Evolutionary conservation across 2,888 invertebrate species (phyloP).

Genomic region (Sphaerophoria taeniata): DNA sequence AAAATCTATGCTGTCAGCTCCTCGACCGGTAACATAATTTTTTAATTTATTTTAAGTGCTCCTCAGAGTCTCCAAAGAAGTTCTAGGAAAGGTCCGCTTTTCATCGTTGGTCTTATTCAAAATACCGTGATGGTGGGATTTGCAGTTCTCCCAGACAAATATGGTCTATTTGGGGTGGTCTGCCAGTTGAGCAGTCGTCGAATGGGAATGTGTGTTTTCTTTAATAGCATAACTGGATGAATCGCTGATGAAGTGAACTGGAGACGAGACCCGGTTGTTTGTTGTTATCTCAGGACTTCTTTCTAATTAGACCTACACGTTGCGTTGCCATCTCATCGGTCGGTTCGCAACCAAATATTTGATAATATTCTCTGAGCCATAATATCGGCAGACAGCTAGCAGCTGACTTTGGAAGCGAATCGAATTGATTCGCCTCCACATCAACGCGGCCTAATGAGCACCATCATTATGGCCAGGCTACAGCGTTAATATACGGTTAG

Average conservation of each 20-base stretch:
- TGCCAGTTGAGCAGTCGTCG: constrained; percentile 22
- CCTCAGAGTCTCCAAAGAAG: not conserved
- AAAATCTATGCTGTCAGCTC: constrained; percentile 73
- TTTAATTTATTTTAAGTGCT: not conserved
- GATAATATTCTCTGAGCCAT: constrained; percentile 43
- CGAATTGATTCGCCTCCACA: constrained; percentile 38
- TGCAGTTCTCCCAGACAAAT: constrained; percentile 44
- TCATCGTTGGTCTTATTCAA: constrained; percentile 49
- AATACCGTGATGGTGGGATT: constrained; percentile 62
- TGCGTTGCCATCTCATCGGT: not conserved
- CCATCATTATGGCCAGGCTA: constrained; percentile 55
- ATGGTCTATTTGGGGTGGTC: constrained; percentile 65
- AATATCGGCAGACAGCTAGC: constrained; percentile 21
- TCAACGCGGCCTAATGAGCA: constrained; percentile 63
- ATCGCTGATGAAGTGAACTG: not conserved
- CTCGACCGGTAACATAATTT: no score
- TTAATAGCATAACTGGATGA: constrained; percentile 71
- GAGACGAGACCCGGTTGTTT: constrained; percentile 43
- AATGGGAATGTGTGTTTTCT: constrained; percentile 66
- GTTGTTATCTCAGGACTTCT: constrained; percentile 42
- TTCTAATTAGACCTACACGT: constrained; percentile 70
- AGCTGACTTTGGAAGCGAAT: not conserved
- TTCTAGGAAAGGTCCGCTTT: constrained; percentile 9
- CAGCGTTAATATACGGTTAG: constrained; percentile 64
- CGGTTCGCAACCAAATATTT: constrained; percentile 55